These are phyloP conservation scores for Panulirus ornatus DNA, from an alignment of 1,140 invertebrate genomes.

Conservation along the genomic window DNA sequence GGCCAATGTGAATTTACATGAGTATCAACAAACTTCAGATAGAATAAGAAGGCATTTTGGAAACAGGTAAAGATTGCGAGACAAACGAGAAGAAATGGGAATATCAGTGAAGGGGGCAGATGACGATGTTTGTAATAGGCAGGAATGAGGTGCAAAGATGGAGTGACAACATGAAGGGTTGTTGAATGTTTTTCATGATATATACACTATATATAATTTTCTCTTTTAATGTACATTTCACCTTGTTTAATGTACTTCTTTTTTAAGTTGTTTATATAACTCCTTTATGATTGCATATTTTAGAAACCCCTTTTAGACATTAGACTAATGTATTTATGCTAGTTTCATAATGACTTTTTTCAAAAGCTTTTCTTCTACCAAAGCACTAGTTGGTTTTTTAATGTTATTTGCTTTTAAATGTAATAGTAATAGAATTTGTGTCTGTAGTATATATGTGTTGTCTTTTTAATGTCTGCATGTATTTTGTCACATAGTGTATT, in stretches of 20 bases:
- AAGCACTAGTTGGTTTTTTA: neutral
- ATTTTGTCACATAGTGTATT: neutral
- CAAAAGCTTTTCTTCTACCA: neutral
- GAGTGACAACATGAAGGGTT: too few species aligned
- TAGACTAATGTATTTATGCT: neutral
- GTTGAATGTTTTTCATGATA: too few species aligned
- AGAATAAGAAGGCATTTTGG: too few species aligned
- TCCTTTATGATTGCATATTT: neutral
- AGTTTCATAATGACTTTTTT: neutral
- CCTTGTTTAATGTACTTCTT: neutral
- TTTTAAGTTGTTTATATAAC: neutral
- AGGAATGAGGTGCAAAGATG: too few species aligned
- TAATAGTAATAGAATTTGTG: slow-evolving; percentile 18
- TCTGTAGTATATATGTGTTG: neutral
- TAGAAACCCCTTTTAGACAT: neutral
- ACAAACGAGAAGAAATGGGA: too few species aligned
- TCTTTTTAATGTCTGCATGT: slow-evolving; percentile 8
- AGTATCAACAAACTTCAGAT: too few species aligned
- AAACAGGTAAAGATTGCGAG: too few species aligned
- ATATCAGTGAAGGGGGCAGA: too few species aligned
- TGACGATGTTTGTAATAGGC: too few species aligned
- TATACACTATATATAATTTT: too few species aligned
- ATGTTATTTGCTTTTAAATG: slow-evolving; percentile 10
- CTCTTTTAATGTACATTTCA: too few species aligned
- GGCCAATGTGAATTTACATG: too few species aligned